phyloP scores from a whole-genome alignment of 2,113 vertebrate species.

The Morone saxatilis region DNA sequence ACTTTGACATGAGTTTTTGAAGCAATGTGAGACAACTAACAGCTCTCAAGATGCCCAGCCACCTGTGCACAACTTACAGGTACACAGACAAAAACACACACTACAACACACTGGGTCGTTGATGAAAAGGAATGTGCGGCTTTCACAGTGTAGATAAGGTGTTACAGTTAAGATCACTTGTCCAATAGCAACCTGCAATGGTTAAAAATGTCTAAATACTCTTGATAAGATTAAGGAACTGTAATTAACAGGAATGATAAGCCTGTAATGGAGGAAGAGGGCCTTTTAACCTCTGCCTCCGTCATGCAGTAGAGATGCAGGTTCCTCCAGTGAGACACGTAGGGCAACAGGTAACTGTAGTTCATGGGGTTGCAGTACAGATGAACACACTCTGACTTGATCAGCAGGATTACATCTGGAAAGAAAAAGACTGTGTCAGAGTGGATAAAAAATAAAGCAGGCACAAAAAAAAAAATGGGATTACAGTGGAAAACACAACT shows the following conservation, averaged over 20 bases:
- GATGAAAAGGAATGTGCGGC: neutral
- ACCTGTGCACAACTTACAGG: neutral
- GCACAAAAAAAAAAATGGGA: neutral
- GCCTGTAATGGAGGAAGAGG: neutral
- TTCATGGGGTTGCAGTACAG: conserved; percentile 98
- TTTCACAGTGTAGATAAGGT: neutral
- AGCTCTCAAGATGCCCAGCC: neutral
- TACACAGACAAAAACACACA: neutral
- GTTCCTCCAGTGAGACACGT: conserved; percentile 95
- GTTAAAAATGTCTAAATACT: neutral
- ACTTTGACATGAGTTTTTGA: neutral
- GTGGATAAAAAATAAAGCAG: neutral
- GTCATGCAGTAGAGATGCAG: conserved; percentile 96
- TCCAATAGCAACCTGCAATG: neutral
- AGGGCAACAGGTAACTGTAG: conserved; percentile 92
- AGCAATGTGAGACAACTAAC: neutral
- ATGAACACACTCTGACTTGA: conserved; percentile 94
- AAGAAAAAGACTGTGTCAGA: conserved; percentile 5
- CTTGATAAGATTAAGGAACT: conserved; percentile 3
- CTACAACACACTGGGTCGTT: neutral
- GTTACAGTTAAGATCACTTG: no score
- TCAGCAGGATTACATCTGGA: conserved; percentile 94
- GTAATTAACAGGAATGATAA: neutral
- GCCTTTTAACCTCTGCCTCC: conserved; percentile 89
- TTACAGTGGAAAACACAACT: neutral